phyloP scores from a whole-genome alignment of 1,140 invertebrate genomes.

The Oedothorax gibbosus region DNA sequence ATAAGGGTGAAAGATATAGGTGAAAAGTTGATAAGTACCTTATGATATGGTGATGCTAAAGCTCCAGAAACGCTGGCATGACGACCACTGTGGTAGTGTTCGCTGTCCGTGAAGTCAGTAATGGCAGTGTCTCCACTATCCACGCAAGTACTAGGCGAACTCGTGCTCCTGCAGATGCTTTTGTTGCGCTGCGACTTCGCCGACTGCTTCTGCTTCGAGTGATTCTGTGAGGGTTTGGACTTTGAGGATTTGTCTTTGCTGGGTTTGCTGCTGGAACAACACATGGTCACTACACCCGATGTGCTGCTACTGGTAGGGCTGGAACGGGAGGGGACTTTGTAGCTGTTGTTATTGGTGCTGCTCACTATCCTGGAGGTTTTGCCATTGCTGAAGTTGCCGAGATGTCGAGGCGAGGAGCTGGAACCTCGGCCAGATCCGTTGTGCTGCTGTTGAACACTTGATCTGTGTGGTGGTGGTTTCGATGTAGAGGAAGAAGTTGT shows the following conservation, averaged over 20 bases:
- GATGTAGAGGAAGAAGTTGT: constrained; percentile 18
- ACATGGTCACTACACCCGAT: constrained; percentile 47
- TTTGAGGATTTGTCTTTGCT: constrained; percentile 51
- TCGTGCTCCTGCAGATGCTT: constrained; percentile 49
- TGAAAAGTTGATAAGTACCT: background rate
- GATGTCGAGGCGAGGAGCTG: background rate
- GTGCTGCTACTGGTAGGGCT: constrained; percentile 54
- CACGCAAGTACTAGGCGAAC: constrained; percentile 50
- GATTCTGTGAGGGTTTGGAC: background rate
- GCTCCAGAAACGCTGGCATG: constrained; percentile 48
- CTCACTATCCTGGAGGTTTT: constrained; percentile 23
- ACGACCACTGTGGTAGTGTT: constrained; percentile 35
- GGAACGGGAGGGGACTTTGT: constrained; percentile 35
- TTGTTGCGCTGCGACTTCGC: constrained; percentile 35
- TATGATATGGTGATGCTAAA: constrained; percentile 44
- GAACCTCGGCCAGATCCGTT: background rate
- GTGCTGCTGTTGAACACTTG: background rate
- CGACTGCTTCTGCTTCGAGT: constrained; percentile 38
- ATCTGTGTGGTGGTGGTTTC: constrained; percentile 12
- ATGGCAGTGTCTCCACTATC: constrained; percentile 52
- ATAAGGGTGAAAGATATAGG: too few relatives aligned
- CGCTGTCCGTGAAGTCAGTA: constrained; percentile 52
- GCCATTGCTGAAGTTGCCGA: constrained; percentile 9
- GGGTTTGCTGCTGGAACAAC: constrained; percentile 27
- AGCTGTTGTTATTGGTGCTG: constrained; percentile 8